Percentiles rank a stretch among this genome's conserved stretches.
phyloP scores from a whole-genome alignment of 2,888 invertebrate genomes.

The Carabus problematicus region DNA sequence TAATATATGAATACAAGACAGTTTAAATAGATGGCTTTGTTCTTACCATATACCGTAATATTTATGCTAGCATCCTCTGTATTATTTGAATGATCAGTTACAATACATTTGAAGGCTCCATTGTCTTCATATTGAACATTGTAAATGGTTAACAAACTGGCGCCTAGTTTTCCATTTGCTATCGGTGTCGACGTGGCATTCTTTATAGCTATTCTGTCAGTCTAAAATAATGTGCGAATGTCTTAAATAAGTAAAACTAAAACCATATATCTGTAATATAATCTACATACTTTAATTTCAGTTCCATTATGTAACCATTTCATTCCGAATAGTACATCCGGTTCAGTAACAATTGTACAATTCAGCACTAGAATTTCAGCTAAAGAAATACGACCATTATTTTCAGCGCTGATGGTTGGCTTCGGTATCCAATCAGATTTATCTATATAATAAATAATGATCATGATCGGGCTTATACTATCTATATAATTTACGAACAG shows the following conservation, averaged over 20 bases:
- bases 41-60: constrained; percentile 48
- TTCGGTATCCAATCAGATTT: constrained; percentile 46
- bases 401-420: constrained; percentile 47
- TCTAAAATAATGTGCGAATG: constrained; percentile 6
- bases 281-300: constrained; percentile 42
- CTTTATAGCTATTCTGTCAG: constrained; percentile 12
- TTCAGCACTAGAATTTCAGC: constrained; percentile 52
- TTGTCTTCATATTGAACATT: constrained; percentile 24
- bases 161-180: neutral
- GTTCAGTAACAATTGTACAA: constrained; percentile 51
- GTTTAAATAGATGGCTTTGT: constrained; percentile 1
- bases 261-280: constrained; percentile 6
- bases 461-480: no score
- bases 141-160: constrained; percentile 26
- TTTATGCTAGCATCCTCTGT: constrained; percentile 44
- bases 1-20: neutral
- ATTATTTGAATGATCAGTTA: constrained; percentile 48
- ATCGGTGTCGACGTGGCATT: constrained; percentile 1
- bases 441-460: constrained; percentile 39
- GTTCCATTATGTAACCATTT: constrained; percentile 53
- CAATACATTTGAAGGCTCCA: constrained; percentile 51
- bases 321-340: constrained; percentile 50
- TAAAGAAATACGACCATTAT: constrained; percentile 53
- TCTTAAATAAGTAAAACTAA: neutral
- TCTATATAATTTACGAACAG: no score